Percentiles rank a stretch among this genome's conserved stretches.
Conservation (phyloP, 2,113 vertebrate genomes). For the Calyptomena viridis region DNA sequence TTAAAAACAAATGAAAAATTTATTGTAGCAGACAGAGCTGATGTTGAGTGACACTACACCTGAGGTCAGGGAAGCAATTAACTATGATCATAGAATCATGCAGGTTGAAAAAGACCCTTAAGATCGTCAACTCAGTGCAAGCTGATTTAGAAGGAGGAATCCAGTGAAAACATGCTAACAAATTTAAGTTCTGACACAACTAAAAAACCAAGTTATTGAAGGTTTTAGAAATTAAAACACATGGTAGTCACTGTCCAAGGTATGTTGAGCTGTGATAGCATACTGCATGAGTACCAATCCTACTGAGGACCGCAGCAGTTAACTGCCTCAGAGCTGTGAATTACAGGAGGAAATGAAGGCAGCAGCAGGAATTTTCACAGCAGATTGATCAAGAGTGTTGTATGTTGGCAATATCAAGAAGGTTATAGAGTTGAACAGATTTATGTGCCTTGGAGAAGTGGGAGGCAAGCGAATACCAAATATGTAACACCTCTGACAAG, state of each 20-base stretch:
- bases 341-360: conserved; percentile 43
- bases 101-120: neutral
- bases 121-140: neutral
- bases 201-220: neutral
- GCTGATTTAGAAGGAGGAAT: neutral
- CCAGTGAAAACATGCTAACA: neutral
- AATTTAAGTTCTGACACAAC: neutral
- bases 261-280: rapidly evolving
- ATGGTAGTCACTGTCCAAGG: neutral
- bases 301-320: neutral
- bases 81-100: neutral
- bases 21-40: neutral
- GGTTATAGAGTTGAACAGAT: neutral
- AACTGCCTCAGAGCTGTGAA: neutral
- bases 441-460: neutral
- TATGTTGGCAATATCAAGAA: neutral
- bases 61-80: neutral
- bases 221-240: neutral
- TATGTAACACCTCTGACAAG: neutral
- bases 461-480: neutral
- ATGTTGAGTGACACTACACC: neutral
- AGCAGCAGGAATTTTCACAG: conserved; percentile 28
- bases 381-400: conserved; percentile 13
- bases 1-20: neutral
- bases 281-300: neutral